A percentile compares a stretch with the other conserved stretches of the same genome.
Conservation (phyloP, 1,140 invertebrate species). For the Bombus difficillimus region DNA sequence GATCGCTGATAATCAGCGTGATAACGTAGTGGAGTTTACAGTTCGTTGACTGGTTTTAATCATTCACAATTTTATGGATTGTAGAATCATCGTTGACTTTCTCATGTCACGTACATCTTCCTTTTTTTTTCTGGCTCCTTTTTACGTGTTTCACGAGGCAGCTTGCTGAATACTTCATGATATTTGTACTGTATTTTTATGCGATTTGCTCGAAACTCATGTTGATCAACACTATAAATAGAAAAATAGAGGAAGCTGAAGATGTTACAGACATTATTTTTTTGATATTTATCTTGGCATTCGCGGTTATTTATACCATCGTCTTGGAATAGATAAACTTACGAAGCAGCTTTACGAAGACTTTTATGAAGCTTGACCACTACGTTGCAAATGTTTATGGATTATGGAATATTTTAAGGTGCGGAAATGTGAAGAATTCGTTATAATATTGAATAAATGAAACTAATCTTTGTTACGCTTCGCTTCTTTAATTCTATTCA, state of each 20-base stretch:
- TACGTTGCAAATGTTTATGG: too few relatives aligned
- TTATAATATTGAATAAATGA: too few relatives aligned
- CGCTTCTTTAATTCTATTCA: too few relatives aligned
- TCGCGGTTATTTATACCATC: not conserved
- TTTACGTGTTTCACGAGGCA: not conserved
- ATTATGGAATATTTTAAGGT: too few relatives aligned
- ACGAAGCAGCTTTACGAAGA: not conserved
- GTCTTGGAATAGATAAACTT: too few relatives aligned
- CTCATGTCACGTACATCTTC: not conserved
- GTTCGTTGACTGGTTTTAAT: not conserved
- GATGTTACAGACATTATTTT: not conserved
- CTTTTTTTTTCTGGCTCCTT: not conserved
- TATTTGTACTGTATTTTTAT: too few relatives aligned
- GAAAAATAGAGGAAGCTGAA: not conserved
- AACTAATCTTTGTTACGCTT: too few relatives aligned
- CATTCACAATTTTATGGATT: not conserved
- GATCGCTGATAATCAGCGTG: not conserved
- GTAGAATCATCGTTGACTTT: not conserved
- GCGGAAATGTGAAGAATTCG: too few relatives aligned
- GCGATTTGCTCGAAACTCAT: too few relatives aligned
- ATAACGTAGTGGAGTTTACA: not conserved
- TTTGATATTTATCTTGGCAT: not conserved
- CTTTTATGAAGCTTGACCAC: too few relatives aligned
- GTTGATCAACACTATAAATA: not conserved
- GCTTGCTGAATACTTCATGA: not conserved